phyloP scores from a whole-genome alignment of 2,113 vertebrate genomes.

The Dasyornis broadbenti region DNA sequence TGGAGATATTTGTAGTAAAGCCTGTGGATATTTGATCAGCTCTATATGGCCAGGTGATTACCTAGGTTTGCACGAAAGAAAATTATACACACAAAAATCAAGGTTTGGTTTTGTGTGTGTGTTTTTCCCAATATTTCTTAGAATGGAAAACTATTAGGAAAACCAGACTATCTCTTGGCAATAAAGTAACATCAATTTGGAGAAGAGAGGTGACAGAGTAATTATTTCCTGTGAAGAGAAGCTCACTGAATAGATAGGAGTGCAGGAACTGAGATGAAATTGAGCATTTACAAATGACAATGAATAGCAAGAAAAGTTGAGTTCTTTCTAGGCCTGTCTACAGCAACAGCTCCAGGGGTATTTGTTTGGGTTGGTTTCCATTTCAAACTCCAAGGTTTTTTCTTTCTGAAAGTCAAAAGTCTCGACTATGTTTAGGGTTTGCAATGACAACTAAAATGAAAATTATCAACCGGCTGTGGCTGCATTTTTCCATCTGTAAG shows the following conservation, averaged over 20 bases:
- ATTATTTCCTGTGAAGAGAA: neutral
- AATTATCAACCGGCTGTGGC: neutral
- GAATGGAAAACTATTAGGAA: neutral
- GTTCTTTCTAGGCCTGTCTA: neutral
- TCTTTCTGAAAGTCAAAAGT: neutral
- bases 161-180: neutral
- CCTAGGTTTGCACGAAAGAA: neutral
- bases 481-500: neutral
- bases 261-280: neutral
- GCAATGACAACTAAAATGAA: neutral
- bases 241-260: neutral
- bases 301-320: neutral
- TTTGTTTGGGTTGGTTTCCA: neutral
- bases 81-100: neutral
- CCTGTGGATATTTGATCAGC: neutral
- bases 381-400: neutral
- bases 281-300: neutral
- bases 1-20: neutral
- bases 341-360: neutral
- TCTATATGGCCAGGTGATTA: neutral
- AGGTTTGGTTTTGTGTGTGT: neutral
- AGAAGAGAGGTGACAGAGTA: neutral
- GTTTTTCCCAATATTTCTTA: neutral
- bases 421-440: neutral
- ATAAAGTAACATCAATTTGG: neutral